These are phyloP conservation scores for Tinamus major DNA, from an alignment of 2,797 vertebrate species.

Conservation along the genomic window DNA sequence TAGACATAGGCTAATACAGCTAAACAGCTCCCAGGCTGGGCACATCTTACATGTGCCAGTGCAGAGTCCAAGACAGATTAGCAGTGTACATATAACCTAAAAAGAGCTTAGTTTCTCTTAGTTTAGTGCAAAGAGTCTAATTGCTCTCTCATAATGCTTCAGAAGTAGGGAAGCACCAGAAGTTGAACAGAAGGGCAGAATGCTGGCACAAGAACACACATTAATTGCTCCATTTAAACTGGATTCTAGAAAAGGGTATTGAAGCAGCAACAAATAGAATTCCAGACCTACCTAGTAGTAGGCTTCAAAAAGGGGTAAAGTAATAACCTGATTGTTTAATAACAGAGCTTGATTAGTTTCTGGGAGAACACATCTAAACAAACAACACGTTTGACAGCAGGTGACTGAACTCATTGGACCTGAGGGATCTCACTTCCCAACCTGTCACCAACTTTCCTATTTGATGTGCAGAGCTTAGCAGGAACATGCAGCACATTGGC, in stretches of 20 bases:
- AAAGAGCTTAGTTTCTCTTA: neutral
- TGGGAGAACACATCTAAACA: rapidly evolving
- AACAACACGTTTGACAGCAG: neutral
- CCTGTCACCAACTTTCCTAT: rapidly evolving
- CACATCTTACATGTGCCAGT: neutral
- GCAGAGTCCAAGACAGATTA: neutral
- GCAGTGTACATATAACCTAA: neutral
- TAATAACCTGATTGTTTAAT: rapidly evolving
- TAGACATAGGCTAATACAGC: neutral
- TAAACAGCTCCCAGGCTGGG: neutral
- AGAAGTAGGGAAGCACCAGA: neutral
- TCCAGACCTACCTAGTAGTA: rapidly evolving
- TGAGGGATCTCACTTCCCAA: neutral
- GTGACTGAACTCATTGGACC: rapidly evolving
- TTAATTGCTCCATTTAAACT: too few relatives aligned
- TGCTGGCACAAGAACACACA: rapidly evolving
- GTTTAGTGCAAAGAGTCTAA: neutral
- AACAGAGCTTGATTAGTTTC: neutral
- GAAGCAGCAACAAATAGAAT: neutral
- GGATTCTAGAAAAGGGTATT: neutral
- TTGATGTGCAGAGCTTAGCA: rapidly evolving
- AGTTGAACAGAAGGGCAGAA: neutral
- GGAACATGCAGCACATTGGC: rapidly evolving
- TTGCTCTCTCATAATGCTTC: neutral
- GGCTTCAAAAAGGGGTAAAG: rapidly evolving